A percentile compares a stretch with the other conserved stretches of the same genome.
Conservation (phyloP, 2,888 invertebrate genomes). For the Colletes collaris region DNA sequence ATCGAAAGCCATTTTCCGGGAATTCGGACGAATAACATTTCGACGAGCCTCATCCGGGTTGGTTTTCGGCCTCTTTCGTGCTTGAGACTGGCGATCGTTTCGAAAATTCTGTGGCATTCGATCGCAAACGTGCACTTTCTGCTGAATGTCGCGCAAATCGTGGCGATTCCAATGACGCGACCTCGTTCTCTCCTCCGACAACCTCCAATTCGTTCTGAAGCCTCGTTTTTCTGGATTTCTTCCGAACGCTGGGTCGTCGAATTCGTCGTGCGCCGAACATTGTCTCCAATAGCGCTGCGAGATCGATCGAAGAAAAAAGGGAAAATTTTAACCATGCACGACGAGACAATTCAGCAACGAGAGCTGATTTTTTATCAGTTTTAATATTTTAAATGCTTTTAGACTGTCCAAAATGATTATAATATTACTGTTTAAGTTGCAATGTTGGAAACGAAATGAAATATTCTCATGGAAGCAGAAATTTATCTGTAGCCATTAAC, state of each 20-base stretch:
- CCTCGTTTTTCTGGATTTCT: neutral
- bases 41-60: too few species aligned
- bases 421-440: too few species aligned
- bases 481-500: too few species aligned
- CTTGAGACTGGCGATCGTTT: neutral
- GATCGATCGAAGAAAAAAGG: neutral
- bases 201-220: neutral
- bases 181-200: neutral
- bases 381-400: too few species aligned
- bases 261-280: neutral
- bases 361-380: too few species aligned
- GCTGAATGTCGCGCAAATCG: neutral
- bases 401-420: too few species aligned
- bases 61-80: neutral
- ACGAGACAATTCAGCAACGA: too few species aligned
- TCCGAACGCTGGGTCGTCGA: neutral
- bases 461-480: too few species aligned
- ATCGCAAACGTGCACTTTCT: neutral
- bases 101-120: neutral
- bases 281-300: constrained; percentile 5
- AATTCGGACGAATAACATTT: too few species aligned
- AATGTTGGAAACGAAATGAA: too few species aligned
- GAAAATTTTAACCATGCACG: too few species aligned
- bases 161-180: neutral
- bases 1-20: neutral